Evolutionary conservation across 2,888 invertebrate species (phyloP).

Genomic region (Endotricha flammealis): DNA sequence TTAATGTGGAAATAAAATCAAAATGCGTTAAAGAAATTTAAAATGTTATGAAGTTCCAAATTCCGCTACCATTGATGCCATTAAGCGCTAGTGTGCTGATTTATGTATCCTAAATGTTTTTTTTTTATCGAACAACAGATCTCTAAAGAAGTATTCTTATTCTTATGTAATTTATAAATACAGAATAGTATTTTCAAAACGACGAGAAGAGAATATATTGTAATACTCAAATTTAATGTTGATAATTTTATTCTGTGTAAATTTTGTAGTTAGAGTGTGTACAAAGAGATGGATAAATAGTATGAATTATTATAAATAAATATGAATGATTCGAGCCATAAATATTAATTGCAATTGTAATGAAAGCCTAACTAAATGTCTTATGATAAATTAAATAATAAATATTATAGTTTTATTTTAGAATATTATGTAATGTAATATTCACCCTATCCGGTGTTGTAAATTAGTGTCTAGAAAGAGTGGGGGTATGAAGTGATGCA

Average conservation of each 20-base stretch:
- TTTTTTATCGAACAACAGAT: constrained; percentile 24
- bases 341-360: constrained; percentile 44
- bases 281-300: constrained; percentile 30
- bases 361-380: constrained; percentile 72
- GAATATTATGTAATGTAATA: constrained; percentile 38
- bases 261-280: constrained; percentile 29
- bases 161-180: constrained; percentile 5
- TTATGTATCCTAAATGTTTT: constrained; percentile 4
- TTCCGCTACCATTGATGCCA: no score
- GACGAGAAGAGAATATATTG: no score
- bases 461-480: constrained; percentile 58
- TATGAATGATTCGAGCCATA: constrained; percentile 67
- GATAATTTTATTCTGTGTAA: constrained; percentile 17
- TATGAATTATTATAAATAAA: constrained; percentile 29
- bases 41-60: no score
- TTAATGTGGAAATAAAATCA: no score
- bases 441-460: constrained; percentile 63
- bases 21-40: no score
- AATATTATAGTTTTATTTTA: constrained; percentile 51
- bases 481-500: constrained; percentile 66
- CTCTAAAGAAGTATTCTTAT: constrained; percentile 28
- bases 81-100: no score
- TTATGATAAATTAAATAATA: constrained; percentile 62
- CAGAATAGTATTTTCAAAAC: constrained; percentile 3
- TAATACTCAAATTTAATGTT: constrained; percentile 9